These are phyloP conservation scores for Netelia melanura DNA, from an alignment of 2,888 invertebrate genomes.

Conservation along the genomic window DNA sequence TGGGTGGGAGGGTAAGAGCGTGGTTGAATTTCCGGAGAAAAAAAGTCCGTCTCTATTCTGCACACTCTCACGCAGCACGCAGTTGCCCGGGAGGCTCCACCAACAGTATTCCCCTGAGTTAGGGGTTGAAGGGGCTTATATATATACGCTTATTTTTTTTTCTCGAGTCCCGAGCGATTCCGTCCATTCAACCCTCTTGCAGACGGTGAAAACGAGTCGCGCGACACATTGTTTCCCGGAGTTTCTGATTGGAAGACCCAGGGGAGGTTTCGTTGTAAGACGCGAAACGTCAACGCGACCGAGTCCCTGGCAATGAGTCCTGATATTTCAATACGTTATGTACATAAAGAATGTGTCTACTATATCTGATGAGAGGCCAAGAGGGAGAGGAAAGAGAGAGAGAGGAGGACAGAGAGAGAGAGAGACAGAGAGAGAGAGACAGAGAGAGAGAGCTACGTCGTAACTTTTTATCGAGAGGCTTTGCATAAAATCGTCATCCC, in stretches of 20 bases:
- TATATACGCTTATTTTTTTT: conserved; percentile 15
- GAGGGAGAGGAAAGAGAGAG: background rate
- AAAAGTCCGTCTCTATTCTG: conserved; percentile 51
- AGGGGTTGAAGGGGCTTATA: conserved; percentile 12
- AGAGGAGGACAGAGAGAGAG: conserved; percentile 22
- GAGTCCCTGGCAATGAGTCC: conserved; percentile 34
- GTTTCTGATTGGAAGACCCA: conserved; percentile 43
- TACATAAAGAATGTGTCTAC: conserved; percentile 35
- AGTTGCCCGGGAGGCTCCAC: conserved; percentile 45
- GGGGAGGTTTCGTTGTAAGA: conserved; percentile 18
- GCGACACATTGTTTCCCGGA: conserved; percentile 61
- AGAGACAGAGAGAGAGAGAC: conserved; percentile 33
- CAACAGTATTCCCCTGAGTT: conserved; percentile 36
- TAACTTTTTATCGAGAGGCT: conserved; percentile 33
- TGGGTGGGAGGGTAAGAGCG: conserved; percentile 9
- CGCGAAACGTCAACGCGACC: background rate
- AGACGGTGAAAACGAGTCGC: conserved; percentile 35
- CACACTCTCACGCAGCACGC: conserved; percentile 11
- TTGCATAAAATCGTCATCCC: conserved; percentile 33
- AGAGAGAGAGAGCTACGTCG: conserved; percentile 25
- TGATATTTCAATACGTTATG: conserved; percentile 55
- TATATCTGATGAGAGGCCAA: background rate
- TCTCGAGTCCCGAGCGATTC: conserved; percentile 57
- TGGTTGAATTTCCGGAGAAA: conserved; percentile 55
- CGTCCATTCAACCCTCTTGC: conserved; percentile 36